Evolutionary conservation across 2,113 vertebrate species (phyloP).

Genomic region (Brachyhypopomus occidentalis): DNA sequence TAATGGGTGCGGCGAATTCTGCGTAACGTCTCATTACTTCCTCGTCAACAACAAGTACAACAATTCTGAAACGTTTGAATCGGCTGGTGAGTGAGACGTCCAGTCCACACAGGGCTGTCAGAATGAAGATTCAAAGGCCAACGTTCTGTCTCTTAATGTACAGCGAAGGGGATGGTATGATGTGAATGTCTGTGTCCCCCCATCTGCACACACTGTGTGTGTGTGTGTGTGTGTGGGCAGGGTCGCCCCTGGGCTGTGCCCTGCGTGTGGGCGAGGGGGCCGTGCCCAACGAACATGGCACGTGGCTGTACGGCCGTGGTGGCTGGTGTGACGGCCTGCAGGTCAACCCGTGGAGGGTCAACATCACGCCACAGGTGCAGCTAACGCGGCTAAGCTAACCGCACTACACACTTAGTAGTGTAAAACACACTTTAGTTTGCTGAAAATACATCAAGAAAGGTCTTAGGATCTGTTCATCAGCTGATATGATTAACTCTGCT

Average conservation of each 20-base stretch:
- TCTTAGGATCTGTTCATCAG: background rate
- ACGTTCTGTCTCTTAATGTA: no score
- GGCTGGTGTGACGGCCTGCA: slow-evolving; percentile 81
- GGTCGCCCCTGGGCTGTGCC: slow-evolving; percentile 72
- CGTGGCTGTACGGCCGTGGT: slow-evolving; percentile 78
- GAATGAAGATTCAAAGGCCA: no score
- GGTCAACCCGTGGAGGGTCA: slow-evolving; percentile 76
- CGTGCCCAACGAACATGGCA: slow-evolving; percentile 77
- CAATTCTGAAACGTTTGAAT: slow-evolving; percentile 69
- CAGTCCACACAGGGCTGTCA: background rate
- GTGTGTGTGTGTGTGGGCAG: slow-evolving; percentile 48
- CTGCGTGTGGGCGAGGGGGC: slow-evolving; percentile 68
- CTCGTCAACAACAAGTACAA: slow-evolving; percentile 68
- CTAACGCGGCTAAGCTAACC: background rate
- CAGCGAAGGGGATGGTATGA: no score
- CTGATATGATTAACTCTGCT: background rate
- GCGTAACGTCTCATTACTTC: slow-evolving; percentile 79
- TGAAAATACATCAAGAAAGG: no score
- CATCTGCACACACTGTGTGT: background rate
- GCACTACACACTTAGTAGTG: background rate
- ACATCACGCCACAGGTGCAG: slow-evolving; percentile 76
- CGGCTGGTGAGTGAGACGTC: slow-evolving; percentile 68
- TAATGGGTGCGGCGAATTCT: slow-evolving; percentile 76
- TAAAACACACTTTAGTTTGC: no score
- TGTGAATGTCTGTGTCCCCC: no score